Evolutionary conservation across 2,888 invertebrate species (phyloP).

Genomic region (Hedya salicella): DNA sequence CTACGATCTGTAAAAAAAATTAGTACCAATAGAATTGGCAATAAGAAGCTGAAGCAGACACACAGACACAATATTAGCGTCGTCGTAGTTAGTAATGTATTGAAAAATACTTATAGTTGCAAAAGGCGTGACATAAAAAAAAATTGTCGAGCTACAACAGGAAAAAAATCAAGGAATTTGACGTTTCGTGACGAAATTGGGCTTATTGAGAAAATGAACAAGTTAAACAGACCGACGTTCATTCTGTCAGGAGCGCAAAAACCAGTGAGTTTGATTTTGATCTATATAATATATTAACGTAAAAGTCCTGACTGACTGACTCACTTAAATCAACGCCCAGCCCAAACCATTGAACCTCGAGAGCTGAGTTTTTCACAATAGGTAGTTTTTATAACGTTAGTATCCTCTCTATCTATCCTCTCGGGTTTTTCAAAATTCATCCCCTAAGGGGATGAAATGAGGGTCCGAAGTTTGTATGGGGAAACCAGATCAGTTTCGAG

Average conservation of each 20-base stretch:
- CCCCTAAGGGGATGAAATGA: no score
- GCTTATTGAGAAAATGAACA: conserved; percentile 8
- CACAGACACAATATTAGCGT: not conserved
- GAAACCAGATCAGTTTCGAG: no score
- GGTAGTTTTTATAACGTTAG: no score
- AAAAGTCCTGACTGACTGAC: no score
- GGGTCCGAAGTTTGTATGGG: no score
- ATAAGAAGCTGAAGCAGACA: conserved; percentile 9
- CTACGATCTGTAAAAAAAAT: not conserved
- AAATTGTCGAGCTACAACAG: not conserved
- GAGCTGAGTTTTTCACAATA: no score
- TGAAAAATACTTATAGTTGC: not conserved
- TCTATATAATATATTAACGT: no score
- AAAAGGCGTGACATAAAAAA: conserved; percentile 1
- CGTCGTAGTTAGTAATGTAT: not conserved
- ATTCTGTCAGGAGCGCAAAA: conserved; percentile 47
- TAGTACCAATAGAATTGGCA: not conserved
- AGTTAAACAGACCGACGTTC: conserved; percentile 3
- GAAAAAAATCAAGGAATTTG: not conserved
- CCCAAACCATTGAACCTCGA: no score
- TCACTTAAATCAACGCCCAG: no score
- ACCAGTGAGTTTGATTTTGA: conserved; percentile 57
- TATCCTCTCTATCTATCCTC: no score
- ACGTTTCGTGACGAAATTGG: not conserved
- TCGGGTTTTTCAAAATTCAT: no score